These are phyloP conservation scores for Drosophila athabasca DNA, from an alignment of 1,140 invertebrate species.

Conservation along the genomic window DNA sequence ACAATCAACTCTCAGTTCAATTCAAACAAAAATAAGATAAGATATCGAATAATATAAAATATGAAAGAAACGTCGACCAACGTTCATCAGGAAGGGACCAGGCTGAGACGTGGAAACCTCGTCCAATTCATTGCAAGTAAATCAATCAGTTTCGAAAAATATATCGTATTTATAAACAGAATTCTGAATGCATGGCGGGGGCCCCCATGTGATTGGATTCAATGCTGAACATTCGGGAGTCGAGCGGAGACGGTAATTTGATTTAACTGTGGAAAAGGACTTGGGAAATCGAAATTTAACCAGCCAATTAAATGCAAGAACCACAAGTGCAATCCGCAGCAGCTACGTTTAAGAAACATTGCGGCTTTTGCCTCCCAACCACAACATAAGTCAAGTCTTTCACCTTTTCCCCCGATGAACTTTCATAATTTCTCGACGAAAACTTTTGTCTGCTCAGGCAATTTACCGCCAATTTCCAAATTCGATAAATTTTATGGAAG, in stretches of 20 bases:
- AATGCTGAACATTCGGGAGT: neutral
- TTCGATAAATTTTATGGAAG: constrained; percentile 55
- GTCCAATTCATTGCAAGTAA: neutral
- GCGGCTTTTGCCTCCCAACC: no score
- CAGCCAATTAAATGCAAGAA: neutral
- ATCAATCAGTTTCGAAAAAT: constrained; percentile 22
- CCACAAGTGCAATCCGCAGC: neutral
- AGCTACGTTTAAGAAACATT: no score
- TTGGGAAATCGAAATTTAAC: neutral
- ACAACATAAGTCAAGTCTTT: neutral
- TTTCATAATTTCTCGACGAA: constrained; percentile 38
- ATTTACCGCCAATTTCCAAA: constrained; percentile 41
- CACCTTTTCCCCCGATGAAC: constrained; percentile 20
- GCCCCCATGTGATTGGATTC: neutral
- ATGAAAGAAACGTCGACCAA: no score
- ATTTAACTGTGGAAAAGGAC: constrained; percentile 25
- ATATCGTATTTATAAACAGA: constrained; percentile 20
- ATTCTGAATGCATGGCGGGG: constrained; percentile 1
- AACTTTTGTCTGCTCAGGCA: constrained; percentile 34
- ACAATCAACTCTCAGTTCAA: neutral
- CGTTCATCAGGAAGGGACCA: no score
- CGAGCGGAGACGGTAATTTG: constrained; percentile 37
- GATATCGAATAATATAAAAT: no score
- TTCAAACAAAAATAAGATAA: no score
- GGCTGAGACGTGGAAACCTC: neutral